These are phyloP conservation scores for Odontocolon sp. DNA, from an alignment of 2,888 invertebrate species.

Conservation along the genomic window DNA sequence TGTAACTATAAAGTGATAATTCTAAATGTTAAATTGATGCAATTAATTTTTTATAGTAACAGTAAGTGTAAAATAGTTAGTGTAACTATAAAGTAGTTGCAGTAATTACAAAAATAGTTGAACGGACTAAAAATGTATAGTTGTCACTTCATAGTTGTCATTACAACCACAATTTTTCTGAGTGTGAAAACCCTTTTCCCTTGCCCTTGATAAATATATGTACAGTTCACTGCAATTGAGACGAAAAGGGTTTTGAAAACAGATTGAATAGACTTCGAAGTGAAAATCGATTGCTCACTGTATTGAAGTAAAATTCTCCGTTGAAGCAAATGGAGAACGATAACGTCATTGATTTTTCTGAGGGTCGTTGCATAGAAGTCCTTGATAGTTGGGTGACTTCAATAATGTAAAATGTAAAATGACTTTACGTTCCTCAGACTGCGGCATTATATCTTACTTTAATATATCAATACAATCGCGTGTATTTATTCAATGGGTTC, in stretches of 20 bases:
- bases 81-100: no score
- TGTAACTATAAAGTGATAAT: no score
- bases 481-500: no score
- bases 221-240: background rate
- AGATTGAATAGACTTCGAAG: background rate
- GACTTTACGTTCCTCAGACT: background rate
- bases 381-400: background rate
- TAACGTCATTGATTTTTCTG: conserved; percentile 12
- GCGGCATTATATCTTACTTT: no score
- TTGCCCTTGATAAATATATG: background rate
- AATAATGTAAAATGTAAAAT: background rate
- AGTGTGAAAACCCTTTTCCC: background rate
- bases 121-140: no score
- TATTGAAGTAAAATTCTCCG: conserved; percentile 26
- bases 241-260: conserved; percentile 18
- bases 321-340: conserved; percentile 24
- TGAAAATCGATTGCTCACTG: conserved; percentile 35
- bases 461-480: no score
- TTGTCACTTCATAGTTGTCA: no score
- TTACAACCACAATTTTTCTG: background rate
- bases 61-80: no score
- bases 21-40: no score
- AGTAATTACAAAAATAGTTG: no score
- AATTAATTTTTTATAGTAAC: no score
- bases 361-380: background rate